Evolutionary conservation across 2,797 vertebrate genomes (phyloP).

Genomic region (Hozukius guyotensis): DNA sequence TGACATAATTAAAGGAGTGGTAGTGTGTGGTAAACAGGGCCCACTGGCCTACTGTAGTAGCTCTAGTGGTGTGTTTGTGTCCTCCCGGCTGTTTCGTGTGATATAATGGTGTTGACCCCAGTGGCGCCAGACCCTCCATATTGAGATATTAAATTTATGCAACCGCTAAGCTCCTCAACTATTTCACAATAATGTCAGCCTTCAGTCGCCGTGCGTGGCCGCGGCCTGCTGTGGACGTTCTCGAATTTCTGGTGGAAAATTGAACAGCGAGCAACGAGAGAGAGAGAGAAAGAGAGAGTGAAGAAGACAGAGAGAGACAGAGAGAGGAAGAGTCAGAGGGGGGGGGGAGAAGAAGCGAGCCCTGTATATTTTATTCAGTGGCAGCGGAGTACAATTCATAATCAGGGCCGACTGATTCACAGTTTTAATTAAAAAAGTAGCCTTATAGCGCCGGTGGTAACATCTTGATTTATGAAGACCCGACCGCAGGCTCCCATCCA

Average conservation of each 20-base stretch:
- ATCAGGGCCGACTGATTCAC: slow-evolving; percentile 78
- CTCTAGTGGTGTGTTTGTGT: slow-evolving; percentile 5
- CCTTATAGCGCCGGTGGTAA: slow-evolving; percentile 70
- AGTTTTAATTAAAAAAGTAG: slow-evolving; percentile 85
- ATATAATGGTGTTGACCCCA: slow-evolving; percentile 71
- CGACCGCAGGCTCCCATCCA: slow-evolving; percentile 57
- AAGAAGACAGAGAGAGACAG: slow-evolving; percentile 34
- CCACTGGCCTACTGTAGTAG: slow-evolving; percentile 14
- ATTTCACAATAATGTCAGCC: slow-evolving; percentile 56
- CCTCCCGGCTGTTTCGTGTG: slow-evolving; percentile 58
- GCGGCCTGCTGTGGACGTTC: slow-evolving; percentile 35
- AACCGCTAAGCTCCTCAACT: slow-evolving; percentile 65
- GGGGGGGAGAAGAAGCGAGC: slow-evolving; percentile 37
- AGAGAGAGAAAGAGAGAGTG: background rate
- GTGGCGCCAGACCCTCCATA: slow-evolving; percentile 49
- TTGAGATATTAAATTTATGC: slow-evolving; percentile 75
- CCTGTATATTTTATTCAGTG: slow-evolving; percentile 78
- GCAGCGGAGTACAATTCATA: slow-evolving; percentile 80
- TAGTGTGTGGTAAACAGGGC: slow-evolving; percentile 24
- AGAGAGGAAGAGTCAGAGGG: slow-evolving; percentile 17
- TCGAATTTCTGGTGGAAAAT: slow-evolving; percentile 53
- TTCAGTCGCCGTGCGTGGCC: slow-evolving; percentile 21
- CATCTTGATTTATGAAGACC: slow-evolving; percentile 79
- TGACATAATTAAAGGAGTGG: slow-evolving; percentile 43
- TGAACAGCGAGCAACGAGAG: slow-evolving; percentile 37